Base-by-base conservation (phyloP, 2,888 invertebrate genomes). In the Drosophila nigricruria region DNA sequence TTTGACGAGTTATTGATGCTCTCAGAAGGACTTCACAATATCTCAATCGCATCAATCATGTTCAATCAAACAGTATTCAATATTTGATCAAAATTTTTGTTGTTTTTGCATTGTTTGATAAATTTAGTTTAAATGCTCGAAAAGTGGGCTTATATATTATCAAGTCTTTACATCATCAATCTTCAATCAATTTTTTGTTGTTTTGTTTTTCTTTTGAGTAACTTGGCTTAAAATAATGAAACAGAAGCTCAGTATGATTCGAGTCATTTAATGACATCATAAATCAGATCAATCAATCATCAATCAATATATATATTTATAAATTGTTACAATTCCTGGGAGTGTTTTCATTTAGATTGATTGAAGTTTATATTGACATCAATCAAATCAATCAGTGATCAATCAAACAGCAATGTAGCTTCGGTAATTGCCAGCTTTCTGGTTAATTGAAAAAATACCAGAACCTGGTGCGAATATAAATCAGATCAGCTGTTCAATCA, bases 401-500 rank as follows among this genome's bases (percentile, higher is more conserved):
- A 47, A 12, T 47, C 18, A 18, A 49, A 6, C 5, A 18, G 20
- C 14, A 16, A n/a, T n/a, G n/a, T n/a, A n/a, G n/a, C 3, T 20
- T 45, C 10, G 20, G 3, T 20, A 6, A 18, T 1, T 38, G 5
- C 5, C 5, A 1, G 18, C 9, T 20, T 42, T 23, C 6, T 42
- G 20, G 5, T 14, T 43, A 23, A 14, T 43, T 45, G 16, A 20
- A 40, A 4, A 20, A 10, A 18, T 0, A 43, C 5, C 5, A 20
- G 18, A 50, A 32, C 12, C 14, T 14, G 32, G 5, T 6, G 6
- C 20, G 14, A 20, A 30, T 65, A 70, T 65, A 68, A 54, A 71
- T 70, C 70, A 65, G 47, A 49, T 65, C 47, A 36, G n/a, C 62
- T 49, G 49, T 42, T 53, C 59, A 47, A 60, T 57, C 64, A 53